Conservation (phyloP, 2,113 vertebrate species). For the Urocolius indicus region DNA sequence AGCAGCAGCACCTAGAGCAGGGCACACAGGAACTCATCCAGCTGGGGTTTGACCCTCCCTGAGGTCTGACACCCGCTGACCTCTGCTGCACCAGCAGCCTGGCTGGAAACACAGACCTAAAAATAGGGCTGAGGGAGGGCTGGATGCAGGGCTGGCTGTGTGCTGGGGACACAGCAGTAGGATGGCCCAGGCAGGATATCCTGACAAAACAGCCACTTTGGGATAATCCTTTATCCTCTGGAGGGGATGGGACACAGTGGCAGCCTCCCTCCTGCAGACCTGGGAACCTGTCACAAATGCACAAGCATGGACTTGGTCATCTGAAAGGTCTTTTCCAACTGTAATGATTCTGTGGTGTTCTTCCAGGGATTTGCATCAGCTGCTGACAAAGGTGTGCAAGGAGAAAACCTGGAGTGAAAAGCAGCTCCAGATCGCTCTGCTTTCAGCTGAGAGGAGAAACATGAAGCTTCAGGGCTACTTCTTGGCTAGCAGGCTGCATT, state of each 20-base stretch:
- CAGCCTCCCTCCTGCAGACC: neutral
- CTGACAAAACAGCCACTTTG: neutral
- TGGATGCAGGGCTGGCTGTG: fast-evolving
- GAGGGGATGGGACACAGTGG: fast-evolving
- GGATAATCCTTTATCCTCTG: neutral
- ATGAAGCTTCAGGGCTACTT: neutral
- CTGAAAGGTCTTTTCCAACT: too few species aligned
- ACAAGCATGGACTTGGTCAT: fast-evolving
- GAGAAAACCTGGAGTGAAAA: neutral
- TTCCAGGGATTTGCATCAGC: neutral
- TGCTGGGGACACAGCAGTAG: neutral
- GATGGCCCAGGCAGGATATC: conserved; percentile 52
- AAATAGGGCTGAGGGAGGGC: neutral
- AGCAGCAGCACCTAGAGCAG: too few species aligned
- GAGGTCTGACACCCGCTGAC: neutral
- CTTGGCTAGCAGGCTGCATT: fast-evolving
- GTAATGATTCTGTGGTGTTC: neutral
- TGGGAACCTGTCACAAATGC: fast-evolving
- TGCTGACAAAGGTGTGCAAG: neutral
- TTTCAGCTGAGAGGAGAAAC: neutral
- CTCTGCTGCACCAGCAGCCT: neutral
- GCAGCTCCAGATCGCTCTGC: neutral
- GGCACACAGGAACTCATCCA: too few species aligned
- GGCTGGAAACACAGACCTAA: neutral
- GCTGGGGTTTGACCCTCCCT: neutral